Conservation (phyloP, 2,113 vertebrate species). For the Anser cygnoides region DNA sequence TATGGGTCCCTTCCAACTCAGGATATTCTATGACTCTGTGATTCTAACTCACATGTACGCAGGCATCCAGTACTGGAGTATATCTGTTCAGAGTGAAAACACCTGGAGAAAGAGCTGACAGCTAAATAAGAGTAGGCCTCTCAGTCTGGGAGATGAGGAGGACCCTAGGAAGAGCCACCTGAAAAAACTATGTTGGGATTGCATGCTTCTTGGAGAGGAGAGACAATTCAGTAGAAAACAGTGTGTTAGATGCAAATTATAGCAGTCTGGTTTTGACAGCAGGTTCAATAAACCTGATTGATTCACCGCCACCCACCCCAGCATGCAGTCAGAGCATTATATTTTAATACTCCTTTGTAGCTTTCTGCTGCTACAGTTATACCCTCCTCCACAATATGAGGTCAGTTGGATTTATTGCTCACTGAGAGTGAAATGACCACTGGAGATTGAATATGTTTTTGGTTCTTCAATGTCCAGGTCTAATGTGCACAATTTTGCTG, state of each 20-base stretch:
- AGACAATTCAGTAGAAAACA: background rate
- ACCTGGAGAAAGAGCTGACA: background rate
- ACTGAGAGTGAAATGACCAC: background rate
- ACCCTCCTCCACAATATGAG: background rate
- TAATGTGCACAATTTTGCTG: background rate
- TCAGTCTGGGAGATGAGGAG: background rate
- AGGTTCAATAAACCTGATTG: background rate
- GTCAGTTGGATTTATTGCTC: background rate
- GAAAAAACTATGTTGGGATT: background rate
- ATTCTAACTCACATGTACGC: background rate
- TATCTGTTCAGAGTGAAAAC: rapidly evolving
- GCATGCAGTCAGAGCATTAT: background rate
- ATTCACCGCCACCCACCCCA: background rate
- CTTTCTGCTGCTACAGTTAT: background rate
- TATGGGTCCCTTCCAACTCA: too few species aligned
- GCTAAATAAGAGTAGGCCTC: background rate
- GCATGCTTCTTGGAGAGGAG: background rate
- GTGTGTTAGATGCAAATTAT: background rate
- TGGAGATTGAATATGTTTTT: background rate
- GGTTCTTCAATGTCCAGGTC: background rate
- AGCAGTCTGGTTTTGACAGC: background rate
- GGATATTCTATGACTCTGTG: too few species aligned
- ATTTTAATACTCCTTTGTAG: background rate
- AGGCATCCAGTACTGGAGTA: background rate
- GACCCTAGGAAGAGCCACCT: background rate